Base-by-base conservation (phyloP, 1,140 invertebrate genomes). In the Cheumatopsyche charites region DNA sequence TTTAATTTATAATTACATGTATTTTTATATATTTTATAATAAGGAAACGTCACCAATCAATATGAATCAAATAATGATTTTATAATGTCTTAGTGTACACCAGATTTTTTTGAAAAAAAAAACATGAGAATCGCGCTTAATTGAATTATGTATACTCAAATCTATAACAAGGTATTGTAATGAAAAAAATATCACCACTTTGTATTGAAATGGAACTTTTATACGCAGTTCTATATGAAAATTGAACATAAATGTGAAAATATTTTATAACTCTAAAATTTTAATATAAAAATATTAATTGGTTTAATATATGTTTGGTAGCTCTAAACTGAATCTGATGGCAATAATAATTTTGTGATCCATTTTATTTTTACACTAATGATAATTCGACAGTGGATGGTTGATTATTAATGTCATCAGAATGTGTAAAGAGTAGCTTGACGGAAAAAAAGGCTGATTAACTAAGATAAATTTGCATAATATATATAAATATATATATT, bases 381-480 rank as follows among this genome's bases (percentile, higher is more conserved):
- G 21, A 23, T 12, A 13, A 42, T 63, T 42, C n/a, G n/a, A n/a
- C n/a, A n/a, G n/a, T n/a, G n/a, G 29, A 63, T 19, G n/a, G 43
- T n/a, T 49, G 12, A n/a, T 55, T 41, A 49, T 70, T 45, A 42
- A 45, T 69, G 41, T 29, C 49, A 68, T 68, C 42, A 41, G 62
- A 72, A 65, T 75, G 70, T 68, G 49, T 73, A 67, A 36, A 58
- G 69, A 74, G 73, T 65, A 47, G 70, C 67, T 76, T 58, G 67
- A 75, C 72, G 70, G 70, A 76, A 76, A 76, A 36, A 71, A 76
- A 76, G 75, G 75, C 75, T 76, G 75, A 76, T 76, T 76, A 76
- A 70, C 72, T 76, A 76, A 74, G 69, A 70, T 73, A 74, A 72
- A 72, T 65, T 76, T 76, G 72, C 70, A 72, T 77, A 73, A 73